A percentile compares a stretch with the other conserved stretches of the same genome.
phyloP scores from a whole-genome alignment of 2,113 vertebrate genomes.

The western clawed frog (Xenopus tropicalis) region DNA sequence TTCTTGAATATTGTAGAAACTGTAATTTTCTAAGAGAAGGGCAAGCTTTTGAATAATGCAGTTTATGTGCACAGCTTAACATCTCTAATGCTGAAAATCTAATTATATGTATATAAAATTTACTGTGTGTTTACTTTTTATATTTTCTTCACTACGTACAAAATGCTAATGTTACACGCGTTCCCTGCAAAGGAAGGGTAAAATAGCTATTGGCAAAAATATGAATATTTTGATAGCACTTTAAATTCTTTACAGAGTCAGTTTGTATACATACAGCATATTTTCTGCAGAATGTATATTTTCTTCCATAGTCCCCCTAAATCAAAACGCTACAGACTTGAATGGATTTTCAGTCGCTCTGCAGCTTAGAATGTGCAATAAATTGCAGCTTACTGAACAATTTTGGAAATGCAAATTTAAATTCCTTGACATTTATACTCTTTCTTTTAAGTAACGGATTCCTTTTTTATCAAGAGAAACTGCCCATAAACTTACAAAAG shows the following conservation, averaged over 20 bases:
- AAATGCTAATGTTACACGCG: conserved; percentile 2
- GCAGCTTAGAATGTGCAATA: not conserved
- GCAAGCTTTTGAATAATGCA: conserved; percentile 66
- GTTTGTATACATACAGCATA: conserved; percentile 5
- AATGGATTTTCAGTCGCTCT: not conserved
- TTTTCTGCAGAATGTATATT: conserved; percentile 10
- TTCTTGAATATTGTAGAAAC: conserved; percentile 73
- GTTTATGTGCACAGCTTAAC: conserved; percentile 66
- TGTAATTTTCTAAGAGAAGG: conserved; percentile 71
- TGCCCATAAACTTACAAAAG: too few species aligned
- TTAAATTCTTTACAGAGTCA: conserved; percentile 12
- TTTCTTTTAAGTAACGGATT: too few species aligned
- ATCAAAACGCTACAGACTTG: conserved; percentile 8
- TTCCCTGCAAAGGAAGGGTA: conserved; percentile 19
- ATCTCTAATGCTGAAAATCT: conserved; percentile 62
- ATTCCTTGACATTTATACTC: too few species aligned
- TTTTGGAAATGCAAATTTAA: too few species aligned
- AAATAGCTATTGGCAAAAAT: conserved; percentile 27
- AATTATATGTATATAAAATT: conserved; percentile 53
- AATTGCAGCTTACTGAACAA: not conserved
- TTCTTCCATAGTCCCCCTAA: not conserved
- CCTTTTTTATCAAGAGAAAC: too few species aligned
- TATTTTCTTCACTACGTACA: conserved; percentile 11
- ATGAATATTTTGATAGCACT: conserved; percentile 25
- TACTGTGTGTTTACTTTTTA: conserved; percentile 31